Conservation (phyloP, 1,140 invertebrate species). For the Achatina immaculata region DNA sequence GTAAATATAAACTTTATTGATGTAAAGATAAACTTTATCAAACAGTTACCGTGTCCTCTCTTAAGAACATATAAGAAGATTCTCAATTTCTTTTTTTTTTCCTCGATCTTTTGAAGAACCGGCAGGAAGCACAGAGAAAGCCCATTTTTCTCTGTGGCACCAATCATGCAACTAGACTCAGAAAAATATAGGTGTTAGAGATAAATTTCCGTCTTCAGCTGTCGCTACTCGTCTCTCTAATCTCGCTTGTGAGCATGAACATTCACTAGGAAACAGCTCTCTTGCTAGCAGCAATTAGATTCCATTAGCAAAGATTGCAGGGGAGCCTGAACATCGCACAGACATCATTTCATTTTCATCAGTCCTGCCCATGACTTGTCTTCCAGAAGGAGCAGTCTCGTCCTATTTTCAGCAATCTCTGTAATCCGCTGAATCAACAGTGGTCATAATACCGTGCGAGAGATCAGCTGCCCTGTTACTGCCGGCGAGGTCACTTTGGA, state of each 20-base stretch:
- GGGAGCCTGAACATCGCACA: neutral
- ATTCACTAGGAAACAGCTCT: conserved; percentile 9
- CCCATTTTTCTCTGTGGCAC: conserved; percentile 13
- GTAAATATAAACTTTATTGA: too few relatives aligned
- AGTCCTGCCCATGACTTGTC: neutral
- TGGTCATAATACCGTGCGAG: neutral
- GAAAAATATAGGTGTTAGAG: conserved; percentile 26
- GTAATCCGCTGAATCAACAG: neutral
- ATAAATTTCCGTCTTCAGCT: neutral
- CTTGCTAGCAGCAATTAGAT: conserved; percentile 23
- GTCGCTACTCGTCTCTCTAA: neutral
- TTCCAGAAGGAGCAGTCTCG: neutral
- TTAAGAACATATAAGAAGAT: too few relatives aligned
- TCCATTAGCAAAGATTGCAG: conserved; percentile 16
- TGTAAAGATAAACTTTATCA: too few relatives aligned
- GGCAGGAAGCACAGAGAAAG: neutral
- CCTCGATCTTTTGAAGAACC: too few relatives aligned
- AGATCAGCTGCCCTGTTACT: neutral
- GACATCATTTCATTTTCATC: neutral
- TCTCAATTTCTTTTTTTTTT: too few relatives aligned
- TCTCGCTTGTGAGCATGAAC: conserved; percentile 25
- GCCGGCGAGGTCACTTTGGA: neutral
- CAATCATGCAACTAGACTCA: neutral
- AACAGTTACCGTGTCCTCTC: too few relatives aligned
- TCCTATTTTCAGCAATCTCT: neutral